These are phyloP conservation scores for Cryptophagus acutangulus DNA, from an alignment of 2,888 invertebrate genomes.

Conservation along the genomic window DNA sequence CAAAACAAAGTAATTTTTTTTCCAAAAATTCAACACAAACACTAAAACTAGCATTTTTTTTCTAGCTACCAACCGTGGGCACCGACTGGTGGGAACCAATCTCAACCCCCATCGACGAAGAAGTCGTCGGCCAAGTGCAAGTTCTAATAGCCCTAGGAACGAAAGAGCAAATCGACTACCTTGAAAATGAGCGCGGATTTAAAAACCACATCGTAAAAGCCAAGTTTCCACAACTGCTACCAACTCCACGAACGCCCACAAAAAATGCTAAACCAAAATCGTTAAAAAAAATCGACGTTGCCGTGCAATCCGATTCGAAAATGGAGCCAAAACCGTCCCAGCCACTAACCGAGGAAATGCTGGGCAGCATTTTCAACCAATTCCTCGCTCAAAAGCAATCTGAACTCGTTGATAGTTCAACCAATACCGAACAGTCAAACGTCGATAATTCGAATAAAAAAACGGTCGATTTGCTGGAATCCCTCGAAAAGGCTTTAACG, in stretches of 20 bases:
- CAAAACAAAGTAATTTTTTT: slow-evolving; percentile 49
- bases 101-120: slow-evolving; percentile 45
- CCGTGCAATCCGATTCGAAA: slow-evolving; percentile 20
- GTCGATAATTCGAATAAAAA: slow-evolving; percentile 12
- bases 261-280: background rate
- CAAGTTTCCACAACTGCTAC: slow-evolving; percentile 20
- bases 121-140: slow-evolving; percentile 52
- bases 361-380: background rate
- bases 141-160: slow-evolving; percentile 58
- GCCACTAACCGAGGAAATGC: background rate
- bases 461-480: slow-evolving; percentile 43
- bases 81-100: slow-evolving; percentile 58
- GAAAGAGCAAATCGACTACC: slow-evolving; percentile 54
- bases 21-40: background rate
- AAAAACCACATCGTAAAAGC: slow-evolving; percentile 37
- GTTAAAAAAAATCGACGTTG: slow-evolving; percentile 21
- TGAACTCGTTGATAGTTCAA: slow-evolving; percentile 34
- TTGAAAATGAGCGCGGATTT: slow-evolving; percentile 48
- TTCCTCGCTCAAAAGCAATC: slow-evolving; percentile 16
- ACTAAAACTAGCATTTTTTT: slow-evolving; percentile 21
- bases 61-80: slow-evolving; percentile 57
- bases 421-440: slow-evolving; percentile 34
- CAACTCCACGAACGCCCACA: background rate
- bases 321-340: slow-evolving; percentile 18
- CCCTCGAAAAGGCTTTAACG: slow-evolving; percentile 41